Evolutionary conservation across 2,113 vertebrate genomes (phyloP).

Genomic region (Alethe castanea): DNA sequence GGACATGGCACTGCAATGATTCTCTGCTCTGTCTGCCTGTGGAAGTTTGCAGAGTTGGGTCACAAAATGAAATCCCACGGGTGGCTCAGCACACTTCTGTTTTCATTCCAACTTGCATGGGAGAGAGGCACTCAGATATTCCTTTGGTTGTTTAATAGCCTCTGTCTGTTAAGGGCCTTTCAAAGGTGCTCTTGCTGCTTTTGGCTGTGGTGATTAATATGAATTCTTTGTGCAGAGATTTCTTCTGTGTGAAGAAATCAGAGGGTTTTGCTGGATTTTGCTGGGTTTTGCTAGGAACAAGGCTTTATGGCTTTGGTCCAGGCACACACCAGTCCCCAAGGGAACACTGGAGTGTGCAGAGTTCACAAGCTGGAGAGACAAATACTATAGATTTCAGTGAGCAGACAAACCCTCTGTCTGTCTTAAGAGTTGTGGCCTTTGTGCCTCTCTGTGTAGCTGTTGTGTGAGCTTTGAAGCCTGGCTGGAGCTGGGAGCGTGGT

Average conservation of each 20-base stretch:
- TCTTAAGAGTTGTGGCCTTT: neutral
- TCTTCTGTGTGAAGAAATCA: neutral
- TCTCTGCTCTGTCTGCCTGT: neutral
- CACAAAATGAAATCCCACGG: neutral
- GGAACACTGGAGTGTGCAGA: neutral
- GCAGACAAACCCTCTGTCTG: constrained; percentile 2
- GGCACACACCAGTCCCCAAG: neutral
- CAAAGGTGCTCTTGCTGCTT: constrained; percentile 42
- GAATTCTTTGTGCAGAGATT: constrained; percentile 2
- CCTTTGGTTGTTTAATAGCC: neutral
- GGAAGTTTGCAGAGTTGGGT: neutral
- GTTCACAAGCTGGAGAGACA: neutral
- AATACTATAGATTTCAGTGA: neutral
- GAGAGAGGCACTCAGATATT: neutral
- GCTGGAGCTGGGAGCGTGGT: rapidly evolving
- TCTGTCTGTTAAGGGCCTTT: constrained; percentile 5
- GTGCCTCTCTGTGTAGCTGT: neutral
- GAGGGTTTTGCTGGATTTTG: neutral
- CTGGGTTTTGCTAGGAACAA: neutral
- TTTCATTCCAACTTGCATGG: neutral
- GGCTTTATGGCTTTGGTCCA: constrained; percentile 1
- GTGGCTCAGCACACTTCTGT: neutral
- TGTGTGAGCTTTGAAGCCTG: neutral
- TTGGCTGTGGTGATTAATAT: constrained; percentile 13
- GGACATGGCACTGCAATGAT: neutral